These are phyloP conservation scores for Morinoia aosen DNA, from an alignment of 2,888 invertebrate species.

Conservation along the genomic window DNA sequence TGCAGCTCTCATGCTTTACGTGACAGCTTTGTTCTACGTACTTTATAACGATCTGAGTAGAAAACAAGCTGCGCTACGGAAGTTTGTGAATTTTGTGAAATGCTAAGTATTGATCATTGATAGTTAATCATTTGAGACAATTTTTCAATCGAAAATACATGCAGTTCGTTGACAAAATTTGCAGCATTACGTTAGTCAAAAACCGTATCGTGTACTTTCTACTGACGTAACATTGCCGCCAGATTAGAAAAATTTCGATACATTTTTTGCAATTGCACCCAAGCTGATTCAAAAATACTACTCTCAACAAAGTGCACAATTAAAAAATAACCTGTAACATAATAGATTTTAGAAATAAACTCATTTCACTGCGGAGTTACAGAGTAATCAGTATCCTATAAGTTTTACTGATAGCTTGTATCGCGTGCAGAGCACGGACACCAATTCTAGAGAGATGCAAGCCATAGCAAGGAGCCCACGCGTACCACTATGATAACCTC, in stretches of 20 bases:
- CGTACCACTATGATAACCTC: neutral
- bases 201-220: too few species aligned
- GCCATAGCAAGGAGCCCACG: neutral
- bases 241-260: too few species aligned
- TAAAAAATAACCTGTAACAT: too few species aligned
- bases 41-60: neutral
- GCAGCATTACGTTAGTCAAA: neutral
- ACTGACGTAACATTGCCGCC: too few species aligned
- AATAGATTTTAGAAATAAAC: too few species aligned
- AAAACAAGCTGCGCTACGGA: neutral
- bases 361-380: too few species aligned
- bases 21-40: neutral
- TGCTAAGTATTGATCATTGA: neutral
- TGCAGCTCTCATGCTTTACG: neutral
- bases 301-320: too few species aligned
- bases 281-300: neutral
- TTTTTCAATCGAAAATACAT: neutral
- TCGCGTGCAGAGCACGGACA: neutral
- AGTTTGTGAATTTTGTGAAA: neutral
- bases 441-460: neutral
- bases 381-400: too few species aligned
- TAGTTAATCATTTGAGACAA: neutral
- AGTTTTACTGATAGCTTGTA: neutral
- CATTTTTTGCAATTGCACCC: neutral
- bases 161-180: neutral